Base-by-base conservation (phyloP, 2,113 vertebrate genomes). In the Phyllopteryx taeniolatus region DNA sequence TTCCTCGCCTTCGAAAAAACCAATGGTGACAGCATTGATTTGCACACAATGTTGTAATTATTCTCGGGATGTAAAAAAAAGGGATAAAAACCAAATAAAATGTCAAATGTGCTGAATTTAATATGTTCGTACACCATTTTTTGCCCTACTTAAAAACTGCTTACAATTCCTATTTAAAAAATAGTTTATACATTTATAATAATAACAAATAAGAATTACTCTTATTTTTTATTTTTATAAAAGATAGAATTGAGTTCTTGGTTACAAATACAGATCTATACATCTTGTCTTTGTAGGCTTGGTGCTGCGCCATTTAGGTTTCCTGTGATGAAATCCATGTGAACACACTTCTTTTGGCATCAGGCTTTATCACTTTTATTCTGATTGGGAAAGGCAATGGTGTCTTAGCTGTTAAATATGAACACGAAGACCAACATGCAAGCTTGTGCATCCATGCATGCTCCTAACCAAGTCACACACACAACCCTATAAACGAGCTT, bases 21-120 rank as follows among this genome's bases (percentile, higher is more conserved):
- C 43, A 8, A 44, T 8, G 6, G 6, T 27, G 27, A 27, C 27
- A 27, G 43, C 2, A 10, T 74, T 86, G 83, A 88, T 82, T 85
- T 75, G 72, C 75, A 80, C 81, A 78, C 80, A 8, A 72, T 59
- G 7, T 20, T 19, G 72, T 76, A 86, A 83, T 87, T 85, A 80
- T 73, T 79, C 70, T 82, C 56, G 76, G 60, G 70, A 51, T 10
- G 57, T 64, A 80, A 80, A 83, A 39, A 70, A 71, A 82, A 66
- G 62, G 15, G 33, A 64, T 11, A 44, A 27, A 57, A 76, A 42
- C 5, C 39, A 73, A 20, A 46, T 33, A 65, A 14, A 54, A 70
- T 78, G 79, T 83, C 74, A 69, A 35, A 74, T 74, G 43, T 20
- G 44, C 22, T 70, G 60, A 63, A 59, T 73, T 59, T 71, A 78